These are phyloP conservation scores for Peromyscus eremicus DNA, from an alignment of 2,797 vertebrate species.

Conservation along the genomic window DNA sequence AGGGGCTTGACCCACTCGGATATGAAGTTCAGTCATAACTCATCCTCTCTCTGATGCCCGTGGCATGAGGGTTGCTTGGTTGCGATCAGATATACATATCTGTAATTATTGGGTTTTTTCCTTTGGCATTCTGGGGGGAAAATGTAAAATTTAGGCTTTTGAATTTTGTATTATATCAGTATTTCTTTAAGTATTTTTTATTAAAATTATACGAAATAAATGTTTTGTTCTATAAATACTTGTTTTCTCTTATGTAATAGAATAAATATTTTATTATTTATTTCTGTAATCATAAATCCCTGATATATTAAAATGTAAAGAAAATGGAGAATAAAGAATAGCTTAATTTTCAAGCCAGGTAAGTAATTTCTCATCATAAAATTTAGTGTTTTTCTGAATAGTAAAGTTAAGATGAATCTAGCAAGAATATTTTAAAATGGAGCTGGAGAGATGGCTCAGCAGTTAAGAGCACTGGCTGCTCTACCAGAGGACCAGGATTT, in stretches of 20 bases:
- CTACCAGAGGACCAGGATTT: neutral
- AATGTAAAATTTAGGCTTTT: conserved; percentile 27
- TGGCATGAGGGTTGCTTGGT: neutral
- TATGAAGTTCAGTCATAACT: conserved; percentile 94
- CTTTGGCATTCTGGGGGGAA: neutral
- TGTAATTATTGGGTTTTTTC: conserved; percentile 71
- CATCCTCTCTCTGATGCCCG: conserved; percentile 3
- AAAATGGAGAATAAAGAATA: neutral
- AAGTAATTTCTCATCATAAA: conserved; percentile 48
- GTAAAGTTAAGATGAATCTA: conserved; percentile 14
- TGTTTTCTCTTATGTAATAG: conserved; percentile 40
- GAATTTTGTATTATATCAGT: conserved; percentile 76
- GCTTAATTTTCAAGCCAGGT: conserved; percentile 10
- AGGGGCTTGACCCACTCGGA: conserved; percentile 95
- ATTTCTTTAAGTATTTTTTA: conserved; percentile 81
- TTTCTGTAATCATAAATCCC: conserved; percentile 39
- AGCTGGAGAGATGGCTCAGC: neutral
- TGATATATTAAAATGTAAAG: conserved; percentile 55
- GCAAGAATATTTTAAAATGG: neutral
- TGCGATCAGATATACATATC: conserved; percentile 66
- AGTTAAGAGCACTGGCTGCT: neutral
- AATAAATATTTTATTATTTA: conserved; percentile 9
- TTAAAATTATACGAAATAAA: conserved; percentile 84
- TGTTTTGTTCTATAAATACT: conserved; percentile 45
- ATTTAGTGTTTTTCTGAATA: conserved; percentile 50